phyloP scores from a whole-genome alignment of 2,888 invertebrate species.

The Luperina nickerlii region DNA sequence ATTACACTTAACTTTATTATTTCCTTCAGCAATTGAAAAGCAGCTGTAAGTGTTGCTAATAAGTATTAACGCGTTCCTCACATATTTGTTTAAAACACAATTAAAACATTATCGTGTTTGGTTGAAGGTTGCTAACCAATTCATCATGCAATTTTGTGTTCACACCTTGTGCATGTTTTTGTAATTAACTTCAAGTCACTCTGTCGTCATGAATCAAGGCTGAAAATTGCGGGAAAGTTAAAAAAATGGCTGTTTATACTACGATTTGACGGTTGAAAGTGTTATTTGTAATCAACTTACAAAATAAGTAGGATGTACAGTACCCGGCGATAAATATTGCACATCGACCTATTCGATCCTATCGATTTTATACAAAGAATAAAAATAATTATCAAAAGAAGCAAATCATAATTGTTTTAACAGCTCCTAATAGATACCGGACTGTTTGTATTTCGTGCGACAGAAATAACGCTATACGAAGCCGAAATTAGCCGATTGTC shows the following conservation, averaged over 20 bases:
- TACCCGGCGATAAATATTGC: too few species aligned
- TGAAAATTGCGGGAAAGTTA: slow-evolving; percentile 3
- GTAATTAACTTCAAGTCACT: slow-evolving; percentile 35
- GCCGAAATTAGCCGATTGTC: too few species aligned
- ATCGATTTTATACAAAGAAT: too few species aligned
- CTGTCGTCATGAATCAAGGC: slow-evolving; percentile 11
- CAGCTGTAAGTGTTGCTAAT: neutral
- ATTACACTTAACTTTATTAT: slow-evolving; percentile 33
- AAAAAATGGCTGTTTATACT: neutral
- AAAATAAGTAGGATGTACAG: too few species aligned
- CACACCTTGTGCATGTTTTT: slow-evolving; percentile 31
- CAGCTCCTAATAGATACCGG: too few species aligned
- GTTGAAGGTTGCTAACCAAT: slow-evolving; percentile 31
- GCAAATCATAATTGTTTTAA: too few species aligned
- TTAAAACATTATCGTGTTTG: slow-evolving; percentile 38
- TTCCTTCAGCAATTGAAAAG: slow-evolving; percentile 36
- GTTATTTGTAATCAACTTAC: neutral
- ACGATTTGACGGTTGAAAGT: neutral
- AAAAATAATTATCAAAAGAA: too few species aligned
- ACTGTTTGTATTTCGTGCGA: too few species aligned
- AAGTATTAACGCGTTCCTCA: neutral
- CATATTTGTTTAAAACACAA: slow-evolving; percentile 24
- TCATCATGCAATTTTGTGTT: slow-evolving; percentile 34
- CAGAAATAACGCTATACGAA: too few species aligned
- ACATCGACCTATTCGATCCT: too few species aligned